Conservation (phyloP, 2,797 vertebrate genomes). For the Pogoniulus pusillus region DNA sequence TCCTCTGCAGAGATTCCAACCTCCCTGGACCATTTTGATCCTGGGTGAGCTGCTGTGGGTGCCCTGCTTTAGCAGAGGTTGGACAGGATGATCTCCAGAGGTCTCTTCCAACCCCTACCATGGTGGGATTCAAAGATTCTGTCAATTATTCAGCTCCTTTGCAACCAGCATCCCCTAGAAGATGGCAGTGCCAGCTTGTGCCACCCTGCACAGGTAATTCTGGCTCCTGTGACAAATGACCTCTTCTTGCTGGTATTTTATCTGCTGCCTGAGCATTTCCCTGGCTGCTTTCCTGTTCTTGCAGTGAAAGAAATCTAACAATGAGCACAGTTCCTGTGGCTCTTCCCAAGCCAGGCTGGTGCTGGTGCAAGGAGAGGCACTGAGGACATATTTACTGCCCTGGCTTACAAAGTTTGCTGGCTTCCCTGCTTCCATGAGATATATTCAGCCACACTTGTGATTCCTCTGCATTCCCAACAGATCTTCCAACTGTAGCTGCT, state of each 20-base stretch:
- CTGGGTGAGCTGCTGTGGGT: not conserved
- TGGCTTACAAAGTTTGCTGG: not conserved
- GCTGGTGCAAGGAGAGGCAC: not conserved
- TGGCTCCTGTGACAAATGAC: not conserved
- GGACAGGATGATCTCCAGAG: too few species aligned
- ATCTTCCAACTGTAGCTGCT: not conserved
- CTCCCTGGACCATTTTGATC: too few species aligned
- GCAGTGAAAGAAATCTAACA: not conserved
- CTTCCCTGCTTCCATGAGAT: not conserved
- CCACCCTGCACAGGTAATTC: not conserved
- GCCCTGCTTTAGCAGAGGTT: too few species aligned
- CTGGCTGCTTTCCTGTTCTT: not conserved
- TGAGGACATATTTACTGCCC: not conserved
- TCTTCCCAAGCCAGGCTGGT: not conserved
- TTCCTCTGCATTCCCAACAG: not conserved
- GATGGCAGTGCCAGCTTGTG: not conserved
- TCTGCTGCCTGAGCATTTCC: not conserved
- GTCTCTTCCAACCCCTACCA: too few species aligned
- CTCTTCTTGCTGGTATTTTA: not conserved
- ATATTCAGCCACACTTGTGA: conserved; percentile 1
- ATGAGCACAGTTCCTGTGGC: not conserved
- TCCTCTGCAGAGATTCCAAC: too few species aligned
- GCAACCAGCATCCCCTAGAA: fast-evolving
- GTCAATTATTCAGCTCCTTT: too few species aligned
- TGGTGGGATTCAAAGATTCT: too few species aligned